Evolutionary conservation across 1,140 invertebrate species (phyloP), one percentile per base, ranked within the genome.

Genomic region (Sinella curviseta): DNA sequence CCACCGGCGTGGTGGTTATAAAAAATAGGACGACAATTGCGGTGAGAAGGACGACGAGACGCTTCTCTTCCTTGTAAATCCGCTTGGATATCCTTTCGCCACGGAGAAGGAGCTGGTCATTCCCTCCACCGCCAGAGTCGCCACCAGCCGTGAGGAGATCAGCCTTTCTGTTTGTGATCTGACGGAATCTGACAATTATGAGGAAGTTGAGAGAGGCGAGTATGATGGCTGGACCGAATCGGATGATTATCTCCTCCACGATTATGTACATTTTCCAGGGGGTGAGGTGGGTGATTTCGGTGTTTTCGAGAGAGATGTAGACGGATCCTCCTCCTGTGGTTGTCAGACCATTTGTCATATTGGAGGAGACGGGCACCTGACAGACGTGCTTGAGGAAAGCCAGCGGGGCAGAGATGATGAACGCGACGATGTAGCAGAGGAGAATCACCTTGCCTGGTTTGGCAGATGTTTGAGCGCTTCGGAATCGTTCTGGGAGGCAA

Each of bases 21-120:
- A 88, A 87, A 78, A 88, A 88, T 26, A 88, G 82, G 2, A 88
- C 82, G 28, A 88, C 86, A 70, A 88, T 87, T 30, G 85, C 85
- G 30, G 84, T 83, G 48, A 88, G 82, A 1, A 88, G 83, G 30
- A 86, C 84, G 0, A 88, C 85, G 26, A 88, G 84, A n/a, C 87
- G 85, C 20, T 86, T 85, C 76, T 88, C 87, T 78, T 87, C 86
- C 30, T 86, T 84, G 81, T 87, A 85, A 77, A 85, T 86, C n/a
- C 83, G 84, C 76, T 84, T 85, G 17, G 83, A 84, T 76, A 84
- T 85, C 17, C 81, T 81, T 57, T 75, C 77, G 17, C 78, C 78
- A 1, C 67, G 77, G 30, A 80, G 81, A 8, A 81, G 79, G 36
- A 79, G 76, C 33, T 79, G 60, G 1, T 82, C 74, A 30, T 48